A percentile compares a stretch with the other conserved stretches of the same genome.
Evolutionary conservation across 2,113 vertebrate species (phyloP).

Genomic region (Glareola pratincola): DNA sequence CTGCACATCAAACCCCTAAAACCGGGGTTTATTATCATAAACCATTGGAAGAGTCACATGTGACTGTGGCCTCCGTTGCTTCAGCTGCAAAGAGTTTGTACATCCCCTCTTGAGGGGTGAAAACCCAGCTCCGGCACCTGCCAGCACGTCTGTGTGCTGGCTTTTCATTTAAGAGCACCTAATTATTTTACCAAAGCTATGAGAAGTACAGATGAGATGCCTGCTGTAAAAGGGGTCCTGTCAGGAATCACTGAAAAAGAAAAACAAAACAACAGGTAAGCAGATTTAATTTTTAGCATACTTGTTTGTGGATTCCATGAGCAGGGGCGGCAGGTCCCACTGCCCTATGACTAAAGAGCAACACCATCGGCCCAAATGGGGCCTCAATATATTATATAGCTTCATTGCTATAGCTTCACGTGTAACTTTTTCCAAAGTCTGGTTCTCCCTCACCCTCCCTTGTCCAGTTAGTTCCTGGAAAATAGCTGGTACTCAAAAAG

Average conservation of each 20-base stretch:
- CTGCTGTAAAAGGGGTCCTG: neutral
- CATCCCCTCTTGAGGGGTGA: neutral
- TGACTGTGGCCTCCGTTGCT: neutral
- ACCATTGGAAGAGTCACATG: neutral
- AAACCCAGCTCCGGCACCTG: neutral
- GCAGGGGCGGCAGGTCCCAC: neutral
- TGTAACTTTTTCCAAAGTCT: neutral
- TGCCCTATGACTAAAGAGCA: neutral
- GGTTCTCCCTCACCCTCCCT: neutral
- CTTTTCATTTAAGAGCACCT: neutral
- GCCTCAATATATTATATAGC: neutral
- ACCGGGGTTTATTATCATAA: neutral
- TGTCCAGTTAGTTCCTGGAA: neutral
- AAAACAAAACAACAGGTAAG: neutral
- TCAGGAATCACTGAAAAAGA: neutral
- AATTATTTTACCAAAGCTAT: neutral
- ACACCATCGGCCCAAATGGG: neutral
- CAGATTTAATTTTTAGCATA: neutral
- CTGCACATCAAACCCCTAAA: neutral
- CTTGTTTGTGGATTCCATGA: neutral
- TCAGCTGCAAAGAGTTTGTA: neutral
- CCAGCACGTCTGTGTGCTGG: rapidly evolving
- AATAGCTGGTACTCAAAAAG: neutral
- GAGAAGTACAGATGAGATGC: neutral
- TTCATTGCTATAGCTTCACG: neutral